Percentiles rank a stretch among this genome's conserved stretches.
phyloP scores from a whole-genome alignment of 1,140 invertebrate genomes.

The Helicoverpa zea region DNA sequence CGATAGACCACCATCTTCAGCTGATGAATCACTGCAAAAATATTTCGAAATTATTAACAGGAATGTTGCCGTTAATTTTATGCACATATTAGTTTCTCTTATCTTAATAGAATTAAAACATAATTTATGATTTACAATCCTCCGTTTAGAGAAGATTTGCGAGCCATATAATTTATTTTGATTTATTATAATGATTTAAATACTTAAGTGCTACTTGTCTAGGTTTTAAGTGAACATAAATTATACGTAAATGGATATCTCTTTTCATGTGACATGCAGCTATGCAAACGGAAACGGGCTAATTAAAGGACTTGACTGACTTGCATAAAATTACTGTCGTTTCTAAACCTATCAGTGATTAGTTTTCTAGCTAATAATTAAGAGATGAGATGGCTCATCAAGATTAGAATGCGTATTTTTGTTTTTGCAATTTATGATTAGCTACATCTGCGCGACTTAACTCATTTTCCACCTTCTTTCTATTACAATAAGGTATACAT shows the following conservation, averaged over 20 bases:
- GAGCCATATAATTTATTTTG: background rate
- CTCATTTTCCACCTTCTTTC: background rate
- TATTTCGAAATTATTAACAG: too few relatives aligned
- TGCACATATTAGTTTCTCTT: too few relatives aligned
- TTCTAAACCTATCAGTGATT: too few relatives aligned
- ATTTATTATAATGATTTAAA: background rate
- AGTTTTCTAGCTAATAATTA: too few relatives aligned
- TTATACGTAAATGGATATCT: slow-evolving; percentile 16
- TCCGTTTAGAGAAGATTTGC: background rate
- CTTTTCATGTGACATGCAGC: background rate
- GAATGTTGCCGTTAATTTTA: background rate
- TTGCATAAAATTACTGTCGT: background rate
- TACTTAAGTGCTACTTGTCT: background rate
- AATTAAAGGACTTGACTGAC: background rate
- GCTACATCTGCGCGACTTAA: background rate
- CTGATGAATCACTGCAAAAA: slow-evolving; percentile 69
- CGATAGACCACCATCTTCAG: slow-evolving; percentile 71
- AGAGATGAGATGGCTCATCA: too few relatives aligned
- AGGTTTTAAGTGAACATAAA: background rate
- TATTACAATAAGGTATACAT: background rate
- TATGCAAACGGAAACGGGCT: background rate
- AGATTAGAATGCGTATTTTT: too few relatives aligned
- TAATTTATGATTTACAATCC: too few relatives aligned
- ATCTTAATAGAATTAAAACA: too few relatives aligned
- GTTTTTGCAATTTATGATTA: too few relatives aligned